phyloP scores from a whole-genome alignment of 2,888 invertebrate genomes.

The Macropis europaea region DNA sequence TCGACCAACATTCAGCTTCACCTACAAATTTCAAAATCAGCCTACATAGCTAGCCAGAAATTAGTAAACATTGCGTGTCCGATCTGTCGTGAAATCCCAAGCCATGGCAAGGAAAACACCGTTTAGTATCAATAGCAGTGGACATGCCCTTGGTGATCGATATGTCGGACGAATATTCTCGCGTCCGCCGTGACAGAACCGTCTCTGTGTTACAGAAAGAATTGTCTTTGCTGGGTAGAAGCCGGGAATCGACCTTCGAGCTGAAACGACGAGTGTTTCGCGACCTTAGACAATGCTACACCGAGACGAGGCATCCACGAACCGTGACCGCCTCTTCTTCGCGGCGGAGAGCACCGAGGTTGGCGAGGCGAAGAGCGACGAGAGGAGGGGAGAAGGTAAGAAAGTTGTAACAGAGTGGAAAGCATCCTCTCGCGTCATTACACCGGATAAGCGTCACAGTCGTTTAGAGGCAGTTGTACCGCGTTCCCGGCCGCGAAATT shows the following conservation, averaged over 20 bases:
- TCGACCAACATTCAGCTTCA: too few relatives aligned
- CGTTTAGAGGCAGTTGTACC: conserved; percentile 44
- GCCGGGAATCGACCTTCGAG: conserved; percentile 28
- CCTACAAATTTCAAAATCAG: too few relatives aligned
- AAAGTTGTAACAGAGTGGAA: conserved; percentile 20
- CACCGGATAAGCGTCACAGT: conserved; percentile 26
- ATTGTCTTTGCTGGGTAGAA: conserved; percentile 17
- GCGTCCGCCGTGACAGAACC: too few relatives aligned
- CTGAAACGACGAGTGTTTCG: conserved; percentile 25
- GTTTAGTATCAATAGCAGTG: too few relatives aligned
- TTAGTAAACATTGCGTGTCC: too few relatives aligned
- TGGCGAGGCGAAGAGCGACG: conserved; percentile 1
- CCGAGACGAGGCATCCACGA: conserved; percentile 29
- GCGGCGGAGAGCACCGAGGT: too few relatives aligned
- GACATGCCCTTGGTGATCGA: too few relatives aligned
- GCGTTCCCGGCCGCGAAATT: conserved; percentile 40
- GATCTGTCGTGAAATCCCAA: too few relatives aligned
- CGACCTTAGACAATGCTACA: conserved; percentile 49
- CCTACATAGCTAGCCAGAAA: too few relatives aligned
- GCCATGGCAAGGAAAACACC: too few relatives aligned
- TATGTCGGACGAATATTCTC: too few relatives aligned
- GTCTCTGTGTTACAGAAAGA: too few relatives aligned
- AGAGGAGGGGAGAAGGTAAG: conserved; percentile 26
- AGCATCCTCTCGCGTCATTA: conserved; percentile 21
- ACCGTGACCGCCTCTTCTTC: conserved; percentile 46